These are phyloP conservation scores for Megaustenia siamemsis DNA, from an alignment of 2,888 invertebrate species.

Conservation along the genomic window DNA sequence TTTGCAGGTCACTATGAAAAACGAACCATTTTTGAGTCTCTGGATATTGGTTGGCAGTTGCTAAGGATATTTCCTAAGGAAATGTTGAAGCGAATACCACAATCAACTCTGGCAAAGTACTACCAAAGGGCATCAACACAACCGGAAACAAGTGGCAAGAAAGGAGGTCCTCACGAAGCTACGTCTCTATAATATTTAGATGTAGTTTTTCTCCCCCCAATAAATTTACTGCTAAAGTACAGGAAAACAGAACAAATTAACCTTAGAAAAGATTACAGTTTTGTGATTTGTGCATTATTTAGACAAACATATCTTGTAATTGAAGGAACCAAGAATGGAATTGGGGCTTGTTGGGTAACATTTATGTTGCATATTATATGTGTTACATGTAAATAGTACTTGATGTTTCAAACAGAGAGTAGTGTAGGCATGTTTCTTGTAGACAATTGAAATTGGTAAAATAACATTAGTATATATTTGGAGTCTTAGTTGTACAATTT, in stretches of 20 bases:
- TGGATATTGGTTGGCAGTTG: constrained; percentile 99
- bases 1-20: constrained; percentile 95
- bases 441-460: too few species aligned
- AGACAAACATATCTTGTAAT: neutral
- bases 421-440: neutral
- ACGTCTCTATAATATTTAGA: constrained; percentile 10
- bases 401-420: neutral
- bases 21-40: constrained; percentile 98
- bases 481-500: too few species aligned
- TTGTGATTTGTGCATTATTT: neutral
- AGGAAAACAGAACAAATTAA: neutral
- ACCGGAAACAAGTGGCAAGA: constrained; percentile 4
- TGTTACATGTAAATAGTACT: constrained; percentile 6
- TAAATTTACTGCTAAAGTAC: neutral
- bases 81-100: constrained; percentile 99
- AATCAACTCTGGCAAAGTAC: constrained; percentile 95
- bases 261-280: neutral
- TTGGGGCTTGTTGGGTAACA: neutral
- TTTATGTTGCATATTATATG: neutral
- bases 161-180: constrained; percentile 32
- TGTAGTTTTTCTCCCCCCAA: neutral
- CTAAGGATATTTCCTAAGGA: constrained; percentile 99
- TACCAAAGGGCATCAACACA: constrained; percentile 85
- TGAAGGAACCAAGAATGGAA: neutral
- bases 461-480: too few species aligned